Evolutionary conservation across 2,113 vertebrate genomes (phyloP), one percentile per base, ranked within the genome.

Genomic region (Scalopus aquaticus): DNA sequence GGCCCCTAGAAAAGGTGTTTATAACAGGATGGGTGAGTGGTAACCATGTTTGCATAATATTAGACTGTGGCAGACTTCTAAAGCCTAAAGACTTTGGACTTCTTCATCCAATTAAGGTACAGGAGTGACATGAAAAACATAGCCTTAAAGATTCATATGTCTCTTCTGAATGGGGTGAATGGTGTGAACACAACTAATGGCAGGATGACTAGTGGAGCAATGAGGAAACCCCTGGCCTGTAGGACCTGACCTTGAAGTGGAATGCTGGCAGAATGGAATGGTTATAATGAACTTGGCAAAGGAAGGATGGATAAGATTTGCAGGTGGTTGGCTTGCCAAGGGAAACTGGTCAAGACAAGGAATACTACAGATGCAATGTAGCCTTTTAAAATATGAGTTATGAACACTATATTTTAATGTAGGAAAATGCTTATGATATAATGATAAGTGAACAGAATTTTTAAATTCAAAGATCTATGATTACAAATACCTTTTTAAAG

Each of bases 401-500:
- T 19, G 32, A 73, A 42, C 37, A 54, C 28, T 51, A 42, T n/a
- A 28, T 5, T 35, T 56, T 28, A 82, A 80, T 60, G 28, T 12
- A 8, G 32, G 49, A 20, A 90, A 82, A 89, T 78, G n/a, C 32
- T 85, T 72, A 30, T 30, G 42, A 90, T 22, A 49, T 28, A 69
- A 49, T 4, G 17, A 85, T 82, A 93, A 72, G 35, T 46, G 49
- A 77, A n/a, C 44, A 65, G 46, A 64, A 30, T 49, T 28, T 54
- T 76, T 62, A 62, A 62, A 64, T 77, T 39, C 69, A 65, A 65
- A 13, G 72, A 30, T 44, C 28, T 37, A 46, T 51, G 54, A 78
- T 51, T 92, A 51, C 28, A 96, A 72, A 77, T 89, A n/a, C 42
- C 49, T 87, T 77, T 87, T 87, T n/a, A 91, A 84, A 46, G 26